A percentile compares a stretch with the other conserved stretches of the same genome.
These are phyloP conservation scores for Polietes domitor DNA, from an alignment of 2,888 invertebrate genomes.

Conservation along the genomic window DNA sequence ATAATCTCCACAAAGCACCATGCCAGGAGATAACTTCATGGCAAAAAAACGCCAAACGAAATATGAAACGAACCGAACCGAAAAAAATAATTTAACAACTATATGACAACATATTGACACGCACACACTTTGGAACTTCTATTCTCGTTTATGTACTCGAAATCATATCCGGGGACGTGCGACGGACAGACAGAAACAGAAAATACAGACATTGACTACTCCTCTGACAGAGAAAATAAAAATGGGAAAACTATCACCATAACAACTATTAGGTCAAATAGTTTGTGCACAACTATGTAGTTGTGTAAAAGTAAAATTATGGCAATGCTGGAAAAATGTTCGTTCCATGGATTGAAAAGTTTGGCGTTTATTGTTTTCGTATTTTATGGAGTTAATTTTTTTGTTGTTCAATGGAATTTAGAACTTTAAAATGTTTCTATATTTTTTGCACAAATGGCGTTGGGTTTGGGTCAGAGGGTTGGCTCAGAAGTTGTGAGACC, in stretches of 20 bases:
- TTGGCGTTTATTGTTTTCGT: constrained; percentile 37
- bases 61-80: not conserved
- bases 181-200: constrained; percentile 9
- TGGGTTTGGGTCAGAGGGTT: no score
- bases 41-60: not conserved
- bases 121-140: not conserved
- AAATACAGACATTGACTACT: not conserved
- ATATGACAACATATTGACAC: constrained; percentile 36
- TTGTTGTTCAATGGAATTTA: not conserved
- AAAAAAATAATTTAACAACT: not conserved
- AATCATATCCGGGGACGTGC: constrained; percentile 9
- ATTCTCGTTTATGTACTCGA: not conserved
- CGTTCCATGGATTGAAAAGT: constrained; percentile 6
- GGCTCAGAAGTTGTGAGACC: no score
- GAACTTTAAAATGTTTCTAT: not conserved
- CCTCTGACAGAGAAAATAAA: not conserved
- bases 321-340: constrained; percentile 4
- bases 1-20: not conserved
- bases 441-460: no score
- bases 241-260: constrained; percentile 12
- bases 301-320: constrained; percentile 43
- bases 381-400: not conserved
- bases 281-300: constrained; percentile 20
- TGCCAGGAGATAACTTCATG: not conserved
- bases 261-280: constrained; percentile 47